Percentiles rank a stretch among this genome's conserved stretches.
phyloP scores from a whole-genome alignment of 2,888 invertebrate genomes.

The Lampropteryx suffumata region DNA sequence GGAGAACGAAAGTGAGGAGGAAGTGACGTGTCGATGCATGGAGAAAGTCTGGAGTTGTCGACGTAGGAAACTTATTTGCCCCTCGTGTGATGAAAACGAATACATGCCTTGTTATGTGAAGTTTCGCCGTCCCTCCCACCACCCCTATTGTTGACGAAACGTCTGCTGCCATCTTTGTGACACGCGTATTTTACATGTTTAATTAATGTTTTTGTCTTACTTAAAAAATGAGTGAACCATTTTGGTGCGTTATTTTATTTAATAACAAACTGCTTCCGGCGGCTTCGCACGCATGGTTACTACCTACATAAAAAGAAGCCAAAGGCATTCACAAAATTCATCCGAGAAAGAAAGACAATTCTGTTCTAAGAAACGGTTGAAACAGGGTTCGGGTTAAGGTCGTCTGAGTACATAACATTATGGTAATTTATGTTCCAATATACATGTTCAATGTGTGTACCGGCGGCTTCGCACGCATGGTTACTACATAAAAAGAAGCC shows the following conservation, averaged over 20 bases:
- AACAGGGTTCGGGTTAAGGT: no score
- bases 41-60: conserved; percentile 34
- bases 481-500: no score
- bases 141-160: conserved; percentile 34
- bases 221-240: conserved; percentile 6
- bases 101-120: conserved; percentile 33
- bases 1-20: conserved; percentile 36
- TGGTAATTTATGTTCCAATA: no score
- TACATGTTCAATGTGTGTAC: no score
- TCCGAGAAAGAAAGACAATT: no score
- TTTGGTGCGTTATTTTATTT: not conserved
- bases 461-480: no score
- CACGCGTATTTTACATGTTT: conserved; percentile 2
- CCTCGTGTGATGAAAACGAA: conserved; percentile 27
- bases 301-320: no score
- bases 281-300: no score
- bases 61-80: conserved; percentile 23
- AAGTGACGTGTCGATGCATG: conserved; percentile 35
- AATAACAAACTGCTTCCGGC: no score
- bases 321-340: no score
- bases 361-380: no score
- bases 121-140: conserved; percentile 34
- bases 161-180: not conserved
- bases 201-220: conserved; percentile 2
- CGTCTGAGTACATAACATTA: no score